Conservation (phyloP, 2,888 invertebrate genomes). For the Yponomeuta evonymella region DNA sequence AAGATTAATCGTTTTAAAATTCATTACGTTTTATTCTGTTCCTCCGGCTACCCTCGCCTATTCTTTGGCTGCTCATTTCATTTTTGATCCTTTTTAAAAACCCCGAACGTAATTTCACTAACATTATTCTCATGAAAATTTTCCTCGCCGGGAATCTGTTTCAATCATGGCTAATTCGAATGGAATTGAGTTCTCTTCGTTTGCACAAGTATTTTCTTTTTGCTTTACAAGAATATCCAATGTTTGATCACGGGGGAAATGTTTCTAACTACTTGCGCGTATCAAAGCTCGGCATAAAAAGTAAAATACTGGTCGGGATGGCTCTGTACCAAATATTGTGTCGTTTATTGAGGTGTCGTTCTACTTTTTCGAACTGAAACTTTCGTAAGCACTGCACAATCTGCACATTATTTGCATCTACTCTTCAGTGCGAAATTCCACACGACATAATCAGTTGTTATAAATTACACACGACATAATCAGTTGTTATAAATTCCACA, state of each 20-base stretch:
- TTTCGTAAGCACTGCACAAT: too few relatives aligned
- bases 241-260: not conserved
- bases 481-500: too few relatives aligned
- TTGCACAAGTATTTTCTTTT: not conserved
- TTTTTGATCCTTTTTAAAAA: conserved; percentile 1
- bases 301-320: too few relatives aligned
- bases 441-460: too few relatives aligned
- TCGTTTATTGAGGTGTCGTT: too few relatives aligned
- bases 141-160: not conserved
- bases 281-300: too few relatives aligned
- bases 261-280: not conserved
- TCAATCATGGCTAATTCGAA: not conserved
- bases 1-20: conserved; percentile 68
- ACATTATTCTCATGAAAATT: conserved; percentile 9
- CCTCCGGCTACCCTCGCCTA: not conserved
- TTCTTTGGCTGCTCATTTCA: conserved; percentile 1
- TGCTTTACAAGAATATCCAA: not conserved
- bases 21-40: conserved; percentile 35
- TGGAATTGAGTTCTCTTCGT: not conserved
- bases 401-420: too few relatives aligned
- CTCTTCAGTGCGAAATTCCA: too few relatives aligned
- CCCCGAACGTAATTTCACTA: not conserved
- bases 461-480: too few relatives aligned
- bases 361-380: too few relatives aligned
- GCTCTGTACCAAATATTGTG: too few relatives aligned